A percentile compares a stretch with the other conserved stretches of the same genome.
Evolutionary conservation across 2,113 vertebrate species (phyloP).

Genomic region (Loxodonta africana): DNA sequence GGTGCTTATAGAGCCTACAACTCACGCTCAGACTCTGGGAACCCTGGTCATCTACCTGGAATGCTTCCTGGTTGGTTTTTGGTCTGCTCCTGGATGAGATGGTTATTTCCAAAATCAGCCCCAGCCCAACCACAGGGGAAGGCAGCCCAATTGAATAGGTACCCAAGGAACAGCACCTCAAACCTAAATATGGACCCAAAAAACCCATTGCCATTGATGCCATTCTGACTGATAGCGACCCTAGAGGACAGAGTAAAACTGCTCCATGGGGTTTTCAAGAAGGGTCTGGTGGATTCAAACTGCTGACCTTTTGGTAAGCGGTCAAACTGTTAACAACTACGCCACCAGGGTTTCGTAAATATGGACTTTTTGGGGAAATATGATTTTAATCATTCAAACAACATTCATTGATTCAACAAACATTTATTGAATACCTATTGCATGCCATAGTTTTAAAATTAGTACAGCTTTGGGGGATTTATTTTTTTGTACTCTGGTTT

Average conservation of each 20-base stretch:
- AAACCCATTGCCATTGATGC: no score
- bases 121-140: neutral
- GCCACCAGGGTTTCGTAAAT: neutral
- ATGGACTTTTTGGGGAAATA: neutral
- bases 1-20: neutral
- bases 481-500: neutral
- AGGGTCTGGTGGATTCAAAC: no score
- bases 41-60: neutral
- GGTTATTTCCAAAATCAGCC: neutral
- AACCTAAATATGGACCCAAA: neutral
- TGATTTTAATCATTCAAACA: neutral
- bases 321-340: no score
- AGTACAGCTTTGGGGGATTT: neutral
- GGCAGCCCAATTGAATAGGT: neutral
- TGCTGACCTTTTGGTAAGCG: no score
- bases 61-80: neutral
- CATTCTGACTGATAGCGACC: no score
- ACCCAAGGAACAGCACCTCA: neutral
- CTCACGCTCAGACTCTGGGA: neutral
- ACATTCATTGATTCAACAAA: neutral
- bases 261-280: no score
- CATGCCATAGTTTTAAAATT: neutral
- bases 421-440: neutral
- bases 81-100: neutral
- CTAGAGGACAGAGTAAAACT: no score